Evolutionary conservation across 2,888 invertebrate species (phyloP).

Genomic region (Tipula vernalis): DNA sequence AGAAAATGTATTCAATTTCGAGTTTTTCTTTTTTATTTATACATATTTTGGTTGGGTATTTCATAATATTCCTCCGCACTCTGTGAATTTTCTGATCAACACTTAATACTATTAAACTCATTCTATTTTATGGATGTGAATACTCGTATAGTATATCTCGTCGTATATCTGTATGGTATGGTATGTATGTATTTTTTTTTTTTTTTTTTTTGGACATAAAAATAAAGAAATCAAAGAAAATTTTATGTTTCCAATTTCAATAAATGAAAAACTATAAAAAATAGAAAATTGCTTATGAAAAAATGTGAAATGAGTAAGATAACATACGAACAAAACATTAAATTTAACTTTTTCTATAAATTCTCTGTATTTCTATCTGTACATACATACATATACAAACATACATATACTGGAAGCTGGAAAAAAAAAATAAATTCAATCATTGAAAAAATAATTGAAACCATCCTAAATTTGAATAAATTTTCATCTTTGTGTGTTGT

Average conservation of each 20-base stretch:
- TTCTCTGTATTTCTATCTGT: neutral
- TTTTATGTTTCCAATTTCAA: constrained; percentile 4
- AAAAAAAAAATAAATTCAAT: neutral
- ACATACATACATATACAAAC: neutral
- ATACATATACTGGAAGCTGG: neutral
- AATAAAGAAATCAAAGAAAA: constrained; percentile 1
- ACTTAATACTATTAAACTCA: constrained; percentile 4
- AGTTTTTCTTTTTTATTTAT: neutral
- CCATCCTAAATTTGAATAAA: constrained; percentile 4
- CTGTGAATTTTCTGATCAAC: neutral
- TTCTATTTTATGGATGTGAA: neutral
- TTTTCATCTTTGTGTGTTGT: neutral
- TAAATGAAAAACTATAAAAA: constrained; percentile 4
- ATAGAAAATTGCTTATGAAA: constrained; percentile 4
- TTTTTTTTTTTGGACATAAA: neutral
- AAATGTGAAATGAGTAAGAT: constrained; percentile 4
- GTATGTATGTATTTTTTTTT: too few species aligned
- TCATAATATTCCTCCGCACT: neutral
- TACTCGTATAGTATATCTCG: neutral
- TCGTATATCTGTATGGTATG: too few species aligned
- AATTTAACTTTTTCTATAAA: neutral
- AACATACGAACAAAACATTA: neutral
- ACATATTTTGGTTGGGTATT: neutral
- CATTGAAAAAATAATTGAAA: constrained; percentile 4
- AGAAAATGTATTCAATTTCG: neutral